A percentile compares a stretch with the other conserved stretches of the same genome.
phyloP scores from a whole-genome alignment of 2,113 vertebrate genomes.

The Sebastes schlegelii region DNA sequence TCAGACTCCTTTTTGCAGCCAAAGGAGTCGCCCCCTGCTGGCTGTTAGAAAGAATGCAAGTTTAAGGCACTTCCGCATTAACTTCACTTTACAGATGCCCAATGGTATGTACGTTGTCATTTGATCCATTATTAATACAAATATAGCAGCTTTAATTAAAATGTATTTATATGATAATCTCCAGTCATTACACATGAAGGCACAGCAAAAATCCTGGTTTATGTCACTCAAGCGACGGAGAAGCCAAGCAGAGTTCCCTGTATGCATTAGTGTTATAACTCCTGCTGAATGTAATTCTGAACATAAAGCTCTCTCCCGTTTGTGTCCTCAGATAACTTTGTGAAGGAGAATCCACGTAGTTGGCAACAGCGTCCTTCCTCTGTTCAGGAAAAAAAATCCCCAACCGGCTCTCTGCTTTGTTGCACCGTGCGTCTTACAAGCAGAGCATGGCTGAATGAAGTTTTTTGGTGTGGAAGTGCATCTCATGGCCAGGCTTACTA shows the following conservation, averaged over 20 bases:
- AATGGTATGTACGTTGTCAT: background rate
- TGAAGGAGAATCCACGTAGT: conserved; percentile 40
- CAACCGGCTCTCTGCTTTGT: conserved; percentile 55
- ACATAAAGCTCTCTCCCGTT: conserved; percentile 22
- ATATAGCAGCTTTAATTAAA: background rate
- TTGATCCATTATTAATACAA: background rate
- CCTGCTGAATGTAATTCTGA: conserved; percentile 38
- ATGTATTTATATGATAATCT: background rate
- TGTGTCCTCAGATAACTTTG: conserved; percentile 64
- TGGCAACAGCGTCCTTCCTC: conserved; percentile 33
- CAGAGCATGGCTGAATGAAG: conserved; percentile 51
- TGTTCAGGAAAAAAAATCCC: conserved; percentile 53
- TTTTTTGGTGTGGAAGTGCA: conserved; percentile 47
- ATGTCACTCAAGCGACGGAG: background rate
- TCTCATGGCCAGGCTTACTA: conserved; percentile 50
- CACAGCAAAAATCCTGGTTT: background rate
- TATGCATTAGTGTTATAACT: conserved; percentile 29
- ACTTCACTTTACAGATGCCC: too few species aligned
- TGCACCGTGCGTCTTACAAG: conserved; percentile 35
- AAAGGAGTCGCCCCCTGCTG: too few species aligned
- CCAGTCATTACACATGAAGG: background rate
- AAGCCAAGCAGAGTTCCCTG: conserved; percentile 20
- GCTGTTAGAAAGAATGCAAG: too few species aligned
- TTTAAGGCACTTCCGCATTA: too few species aligned
- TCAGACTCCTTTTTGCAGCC: too few species aligned